Base-by-base conservation (phyloP, 1,140 invertebrate species). In the Drosophila ohnishii region DNA sequence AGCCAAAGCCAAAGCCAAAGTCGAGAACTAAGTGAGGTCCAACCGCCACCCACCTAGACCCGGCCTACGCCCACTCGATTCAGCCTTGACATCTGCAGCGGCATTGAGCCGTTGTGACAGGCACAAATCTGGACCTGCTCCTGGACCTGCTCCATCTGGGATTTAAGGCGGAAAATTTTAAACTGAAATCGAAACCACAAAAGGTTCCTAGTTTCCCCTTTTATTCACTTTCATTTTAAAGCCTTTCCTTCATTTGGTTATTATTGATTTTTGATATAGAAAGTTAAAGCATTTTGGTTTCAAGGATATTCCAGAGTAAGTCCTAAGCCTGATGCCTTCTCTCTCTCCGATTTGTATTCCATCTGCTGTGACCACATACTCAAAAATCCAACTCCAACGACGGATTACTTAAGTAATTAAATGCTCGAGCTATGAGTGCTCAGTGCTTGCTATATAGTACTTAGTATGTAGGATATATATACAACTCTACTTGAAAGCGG, bases 401-500 rank as follows among this genome's bases (percentile, higher is more conserved):
- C 25, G 10, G 37, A 67, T 75, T 67, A 40, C 73, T 76, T 76
- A 76, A 76, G 74, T 76, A 76, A 76, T 76, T 76, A 75, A 76
- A 66, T 76, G 40, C 13, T 42, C 25, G 19, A 47, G 50, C 10
- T 50, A 71, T 71, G 66, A 40, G 35, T 42, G 22, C 35, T 40
- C 40, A 32, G 19, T 39, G 16, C 11, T 28, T 22, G 37, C 11
- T 19, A 19, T 19, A 7, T 44, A 19, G 19, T 19, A 28, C 16
- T 14, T 39, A 37, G 19, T 9, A 9, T 28, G 14, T 4, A 25
- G 13, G 7, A 47, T 25, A 9, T 47, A 19, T 16, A 2, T 35
- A 42, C 13, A 71, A 55, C 16, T 70, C 55, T 30, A 37, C 59
- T 64, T 19, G 32, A 34, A 48, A 37, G 44, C 34, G 39, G 16